Evolutionary conservation across 1,140 invertebrate species (phyloP).

Genomic region (Neotoxoptera formosana): DNA sequence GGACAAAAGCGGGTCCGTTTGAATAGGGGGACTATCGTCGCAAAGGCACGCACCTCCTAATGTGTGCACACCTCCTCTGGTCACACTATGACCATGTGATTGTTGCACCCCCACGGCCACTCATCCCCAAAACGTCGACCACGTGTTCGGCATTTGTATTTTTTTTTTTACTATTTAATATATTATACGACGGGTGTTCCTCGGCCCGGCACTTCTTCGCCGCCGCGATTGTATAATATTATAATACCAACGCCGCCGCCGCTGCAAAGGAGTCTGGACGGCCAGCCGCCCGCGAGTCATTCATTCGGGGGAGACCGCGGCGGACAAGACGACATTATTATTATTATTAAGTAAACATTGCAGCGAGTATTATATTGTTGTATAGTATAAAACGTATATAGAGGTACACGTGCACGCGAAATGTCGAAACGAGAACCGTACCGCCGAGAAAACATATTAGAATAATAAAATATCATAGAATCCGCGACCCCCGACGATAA

Average conservation of each 20-base stretch:
- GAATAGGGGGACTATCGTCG: neutral
- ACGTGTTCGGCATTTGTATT: neutral
- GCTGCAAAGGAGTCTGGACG: neutral
- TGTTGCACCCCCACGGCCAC: neutral
- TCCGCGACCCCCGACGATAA: neutral
- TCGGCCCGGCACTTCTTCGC: neutral
- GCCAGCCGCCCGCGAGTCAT: neutral
- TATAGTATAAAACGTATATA: neutral
- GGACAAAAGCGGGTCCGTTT: neutral
- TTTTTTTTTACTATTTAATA: neutral
- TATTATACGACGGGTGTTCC: neutral
- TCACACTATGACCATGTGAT: neutral
- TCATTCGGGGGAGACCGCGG: neutral
- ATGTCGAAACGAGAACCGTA: constrained; percentile 17
- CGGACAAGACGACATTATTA: neutral
- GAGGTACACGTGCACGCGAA: neutral
- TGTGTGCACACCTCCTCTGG: too few relatives aligned
- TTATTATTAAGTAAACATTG: constrained; percentile 1
- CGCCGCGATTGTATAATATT: neutral
- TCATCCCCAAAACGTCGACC: neutral
- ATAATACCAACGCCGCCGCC: too few relatives aligned
- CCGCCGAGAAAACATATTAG: neutral
- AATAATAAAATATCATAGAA: constrained; percentile 17
- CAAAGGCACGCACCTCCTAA: neutral
- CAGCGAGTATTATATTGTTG: neutral